Evolutionary conservation across 1,140 invertebrate genomes (phyloP), one percentile per base, ranked within the genome.

Genomic region (Druon quercuslanigerum): DNA sequence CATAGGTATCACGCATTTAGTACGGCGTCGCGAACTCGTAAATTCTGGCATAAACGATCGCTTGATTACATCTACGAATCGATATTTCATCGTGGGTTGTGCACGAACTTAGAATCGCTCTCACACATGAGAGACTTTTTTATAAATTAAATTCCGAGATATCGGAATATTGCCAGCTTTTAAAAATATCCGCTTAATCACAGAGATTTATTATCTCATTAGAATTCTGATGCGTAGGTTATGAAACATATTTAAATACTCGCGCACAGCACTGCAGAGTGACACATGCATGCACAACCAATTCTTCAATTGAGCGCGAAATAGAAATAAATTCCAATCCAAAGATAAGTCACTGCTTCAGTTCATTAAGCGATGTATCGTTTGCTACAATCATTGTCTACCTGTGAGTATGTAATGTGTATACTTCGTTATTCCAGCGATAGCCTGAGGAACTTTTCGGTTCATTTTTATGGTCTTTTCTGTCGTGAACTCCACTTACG

Each of bases 31-130:
- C 77, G 80, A 83, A 50, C 77, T 81, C 78, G 74, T 82, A 83
- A 83, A 77, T 83, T 78, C 77, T 71, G 46, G 33, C 33, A 50
- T 73, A 72, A 82, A 80, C 51, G 82, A 83, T 82, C 52, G 78
- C 71, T 74, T 78, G 80, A 73, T 77, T 71, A 79, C 73, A 79
- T 77, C 80, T 71, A 77, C 25, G 19, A 51, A 80, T 83, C 81
- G 76, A 82, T 82, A 80, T 72, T 74, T 25, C 25, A 12, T 66
- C 12, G 60, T 66, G 60, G 60, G 25, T 40, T 66, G 33, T 3
- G 40, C 40, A 6, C 25, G 0, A 66, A 66, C 14, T 40, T 9
- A 4, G 16, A 54, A 54, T 17, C 17, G 40, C 17, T 19, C 52
- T 17, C 52, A 54, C 17, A 17, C 52, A 19, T 19, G 17, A 54